Conservation (phyloP, 2,797 vertebrate species). For the Eulemur rubriventer region DNA sequence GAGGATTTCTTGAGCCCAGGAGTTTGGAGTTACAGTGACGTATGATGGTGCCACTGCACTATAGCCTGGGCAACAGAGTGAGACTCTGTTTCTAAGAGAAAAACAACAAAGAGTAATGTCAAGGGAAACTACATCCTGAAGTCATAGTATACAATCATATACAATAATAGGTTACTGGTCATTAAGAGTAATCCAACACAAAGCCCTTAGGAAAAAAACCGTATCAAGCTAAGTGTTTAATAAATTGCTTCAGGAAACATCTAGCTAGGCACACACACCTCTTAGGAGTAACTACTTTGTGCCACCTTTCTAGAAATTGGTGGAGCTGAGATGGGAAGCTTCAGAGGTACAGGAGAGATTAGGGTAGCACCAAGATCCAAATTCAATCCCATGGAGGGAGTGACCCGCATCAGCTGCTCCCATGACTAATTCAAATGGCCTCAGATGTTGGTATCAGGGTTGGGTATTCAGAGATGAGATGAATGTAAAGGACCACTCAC, state of each 20-base stretch:
- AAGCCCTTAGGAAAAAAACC: not conserved
- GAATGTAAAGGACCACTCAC: not conserved
- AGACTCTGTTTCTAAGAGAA: not conserved
- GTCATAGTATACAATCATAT: not conserved
- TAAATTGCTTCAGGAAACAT: not conserved
- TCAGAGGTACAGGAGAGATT: not conserved
- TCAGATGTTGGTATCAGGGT: not conserved
- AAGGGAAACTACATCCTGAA: not conserved
- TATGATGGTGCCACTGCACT: not conserved
- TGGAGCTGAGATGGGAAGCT: not conserved
- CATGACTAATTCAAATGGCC: not conserved
- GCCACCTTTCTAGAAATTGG: not conserved
- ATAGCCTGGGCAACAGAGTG: not conserved
- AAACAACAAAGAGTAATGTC: not conserved
- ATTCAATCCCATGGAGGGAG: not conserved
- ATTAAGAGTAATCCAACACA: not conserved
- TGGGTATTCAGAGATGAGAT: not conserved
- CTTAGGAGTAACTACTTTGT: not conserved
- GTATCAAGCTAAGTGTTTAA: not conserved
- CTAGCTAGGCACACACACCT: not conserved
- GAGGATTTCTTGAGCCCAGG: not conserved
- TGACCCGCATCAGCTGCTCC: not conserved
- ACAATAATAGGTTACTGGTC: not conserved
- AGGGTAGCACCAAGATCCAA: not conserved
- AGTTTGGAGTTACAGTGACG: not conserved